These are phyloP conservation scores for Nerophis ophidion DNA, from an alignment of 2,113 vertebrate genomes.

Conservation along the genomic window DNA sequence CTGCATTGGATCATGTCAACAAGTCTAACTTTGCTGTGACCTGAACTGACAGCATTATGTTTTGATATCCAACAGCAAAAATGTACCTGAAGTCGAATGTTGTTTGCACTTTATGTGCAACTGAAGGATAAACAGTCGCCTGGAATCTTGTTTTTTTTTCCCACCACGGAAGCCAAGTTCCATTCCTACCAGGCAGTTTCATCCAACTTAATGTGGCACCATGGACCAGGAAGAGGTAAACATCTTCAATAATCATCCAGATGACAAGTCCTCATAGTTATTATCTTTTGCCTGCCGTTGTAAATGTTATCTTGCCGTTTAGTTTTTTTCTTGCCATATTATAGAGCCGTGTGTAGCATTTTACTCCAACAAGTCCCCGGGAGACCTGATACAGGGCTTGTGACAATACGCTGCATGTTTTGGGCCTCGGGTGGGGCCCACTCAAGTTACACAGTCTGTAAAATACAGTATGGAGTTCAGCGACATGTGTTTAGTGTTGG, in stretches of 20 bases:
- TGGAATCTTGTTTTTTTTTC: slow-evolving; percentile 1
- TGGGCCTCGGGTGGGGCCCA: slow-evolving; percentile 8
- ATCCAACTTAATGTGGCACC: slow-evolving; percentile 23
- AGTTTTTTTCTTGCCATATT: neutral
- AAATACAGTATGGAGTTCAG: slow-evolving; percentile 45
- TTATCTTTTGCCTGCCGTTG: neutral
- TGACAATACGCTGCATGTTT: slow-evolving; percentile 39
- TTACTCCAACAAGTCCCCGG: slow-evolving; percentile 32
- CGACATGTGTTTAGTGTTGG: slow-evolving; percentile 53
- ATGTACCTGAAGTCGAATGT: slow-evolving; percentile 14
- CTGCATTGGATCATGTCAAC: slow-evolving; percentile 35
- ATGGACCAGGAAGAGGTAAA: slow-evolving; percentile 64
- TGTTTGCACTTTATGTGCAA: slow-evolving; percentile 2
- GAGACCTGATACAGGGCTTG: slow-evolving; percentile 32
- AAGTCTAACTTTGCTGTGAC: neutral
- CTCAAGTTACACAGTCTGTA: slow-evolving; percentile 48
- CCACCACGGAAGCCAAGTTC: slow-evolving; percentile 9
- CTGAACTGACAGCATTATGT: neutral
- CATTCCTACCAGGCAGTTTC: slow-evolving; percentile 17
- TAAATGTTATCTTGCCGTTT: slow-evolving; percentile 5
- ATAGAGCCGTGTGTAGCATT: slow-evolving; percentile 21
- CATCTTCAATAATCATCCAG: neutral
- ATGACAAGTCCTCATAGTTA: neutral
- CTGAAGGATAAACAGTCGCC: neutral
- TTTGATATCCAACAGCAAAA: neutral